Evolutionary conservation across 2,888 invertebrate genomes (phyloP).

Genomic region (Drosophila anceps): DNA sequence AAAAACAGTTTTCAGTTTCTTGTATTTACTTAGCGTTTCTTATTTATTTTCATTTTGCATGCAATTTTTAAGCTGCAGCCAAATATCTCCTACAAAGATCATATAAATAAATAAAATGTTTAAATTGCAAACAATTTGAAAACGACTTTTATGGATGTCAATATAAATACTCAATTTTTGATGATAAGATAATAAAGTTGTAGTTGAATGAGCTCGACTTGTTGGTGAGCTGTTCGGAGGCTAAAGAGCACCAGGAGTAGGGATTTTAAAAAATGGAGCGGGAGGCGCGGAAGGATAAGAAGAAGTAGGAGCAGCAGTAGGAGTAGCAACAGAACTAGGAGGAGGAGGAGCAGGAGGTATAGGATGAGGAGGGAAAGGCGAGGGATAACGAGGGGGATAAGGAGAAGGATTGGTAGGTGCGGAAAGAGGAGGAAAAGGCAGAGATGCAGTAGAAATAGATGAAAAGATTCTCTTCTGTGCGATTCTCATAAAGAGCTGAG

Average conservation of each 20-base stretch:
- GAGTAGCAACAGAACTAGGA: neutral
- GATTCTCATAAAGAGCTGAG: neutral
- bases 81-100: neutral
- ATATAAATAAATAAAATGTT: constrained; percentile 23
- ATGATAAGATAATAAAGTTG: constrained; percentile 6
- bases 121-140: constrained; percentile 5
- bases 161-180: neutral
- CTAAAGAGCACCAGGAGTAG: neutral
- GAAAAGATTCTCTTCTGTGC: neutral
- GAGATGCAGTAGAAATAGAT: neutral
- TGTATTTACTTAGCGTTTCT: constrained; percentile 39
- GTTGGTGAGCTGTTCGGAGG: neutral
- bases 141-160: constrained; percentile 8
- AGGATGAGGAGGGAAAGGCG: neutral
- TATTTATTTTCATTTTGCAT: constrained; percentile 68
- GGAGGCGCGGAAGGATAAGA: neutral
- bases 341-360: neutral
- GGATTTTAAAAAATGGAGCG: no score
- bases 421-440: neutral
- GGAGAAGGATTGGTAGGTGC: neutral
- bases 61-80: constrained; percentile 38
- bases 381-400: neutral
- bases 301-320: neutral
- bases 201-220: neutral
- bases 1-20: constrained; percentile 65